Evolutionary conservation across 2,797 vertebrate species (phyloP).

Genomic region (Clarias pachynema): DNA sequence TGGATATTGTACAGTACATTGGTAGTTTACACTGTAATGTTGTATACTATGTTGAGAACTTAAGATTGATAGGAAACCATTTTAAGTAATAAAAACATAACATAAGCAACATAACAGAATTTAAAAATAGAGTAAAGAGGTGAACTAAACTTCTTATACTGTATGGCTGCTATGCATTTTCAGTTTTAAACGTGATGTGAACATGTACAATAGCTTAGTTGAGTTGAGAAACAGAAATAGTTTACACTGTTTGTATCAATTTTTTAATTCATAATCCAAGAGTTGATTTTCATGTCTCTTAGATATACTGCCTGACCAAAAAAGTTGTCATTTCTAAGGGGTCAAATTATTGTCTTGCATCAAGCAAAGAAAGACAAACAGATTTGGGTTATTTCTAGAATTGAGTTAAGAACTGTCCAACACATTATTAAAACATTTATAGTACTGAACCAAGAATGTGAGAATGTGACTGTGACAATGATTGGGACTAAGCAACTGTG

Average conservation of each 20-base stretch:
- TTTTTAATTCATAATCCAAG: not conserved
- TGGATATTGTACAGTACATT: not conserved
- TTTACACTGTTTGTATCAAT: not conserved
- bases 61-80: not conserved
- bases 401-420: no score
- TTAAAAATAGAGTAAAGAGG: not conserved
- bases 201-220: not conserved
- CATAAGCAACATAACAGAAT: not conserved
- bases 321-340: no score
- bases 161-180: not conserved
- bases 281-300: not conserved
- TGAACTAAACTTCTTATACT: not conserved
- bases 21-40: not conserved
- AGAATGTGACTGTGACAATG: no score
- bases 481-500: no score
- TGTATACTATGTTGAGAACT: not conserved
- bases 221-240: not conserved
- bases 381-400: no score
- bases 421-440: no score
- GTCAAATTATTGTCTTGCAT: no score
- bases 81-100: slow-evolving; percentile 1
- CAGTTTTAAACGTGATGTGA: not conserved
- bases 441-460: no score
- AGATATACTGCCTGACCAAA: no score
- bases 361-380: no score